Conservation (phyloP, 2,113 vertebrate genomes). For the Sinocyclocheilus anophthalmus region DNA sequence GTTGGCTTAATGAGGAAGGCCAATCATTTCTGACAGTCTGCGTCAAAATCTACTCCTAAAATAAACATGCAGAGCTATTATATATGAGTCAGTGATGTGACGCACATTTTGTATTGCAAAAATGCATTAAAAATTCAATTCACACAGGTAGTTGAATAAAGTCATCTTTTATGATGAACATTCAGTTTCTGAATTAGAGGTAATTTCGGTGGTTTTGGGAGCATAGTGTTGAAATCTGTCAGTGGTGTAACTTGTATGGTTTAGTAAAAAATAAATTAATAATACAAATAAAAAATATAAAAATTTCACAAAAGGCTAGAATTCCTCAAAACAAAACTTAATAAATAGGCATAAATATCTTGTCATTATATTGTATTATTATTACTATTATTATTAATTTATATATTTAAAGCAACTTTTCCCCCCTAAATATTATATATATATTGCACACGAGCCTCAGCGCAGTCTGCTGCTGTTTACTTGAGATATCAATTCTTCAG, state of each 20-base stretch:
- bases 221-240: neutral
- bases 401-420: too few species aligned
- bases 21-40: slow-evolving; percentile 40
- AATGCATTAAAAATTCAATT: neutral
- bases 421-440: too few species aligned
- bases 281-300: too few species aligned
- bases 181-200: slow-evolving; percentile 11
- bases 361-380: neutral
- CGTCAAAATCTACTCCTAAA: slow-evolving; percentile 7
- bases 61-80: neutral
- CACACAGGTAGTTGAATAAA: neutral
- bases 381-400: too few species aligned
- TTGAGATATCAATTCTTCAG: slow-evolving; percentile 25
- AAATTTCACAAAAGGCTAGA: neutral
- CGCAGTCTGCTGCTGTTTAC: slow-evolving; percentile 28
- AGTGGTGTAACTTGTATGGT: neutral
- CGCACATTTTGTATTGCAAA: neutral
- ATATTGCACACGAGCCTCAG: slow-evolving; percentile 1
- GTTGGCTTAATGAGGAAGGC: slow-evolving; percentile 24
- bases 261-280: too few species aligned
- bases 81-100: neutral
- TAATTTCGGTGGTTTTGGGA: neutral
- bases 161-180: neutral
- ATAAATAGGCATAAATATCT: neutral
- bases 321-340: neutral